Percentiles rank a stretch among this genome's conserved stretches.
phyloP scores from a whole-genome alignment of 2,888 invertebrate species.

The Marasmarcha lunaedactyla region DNA sequence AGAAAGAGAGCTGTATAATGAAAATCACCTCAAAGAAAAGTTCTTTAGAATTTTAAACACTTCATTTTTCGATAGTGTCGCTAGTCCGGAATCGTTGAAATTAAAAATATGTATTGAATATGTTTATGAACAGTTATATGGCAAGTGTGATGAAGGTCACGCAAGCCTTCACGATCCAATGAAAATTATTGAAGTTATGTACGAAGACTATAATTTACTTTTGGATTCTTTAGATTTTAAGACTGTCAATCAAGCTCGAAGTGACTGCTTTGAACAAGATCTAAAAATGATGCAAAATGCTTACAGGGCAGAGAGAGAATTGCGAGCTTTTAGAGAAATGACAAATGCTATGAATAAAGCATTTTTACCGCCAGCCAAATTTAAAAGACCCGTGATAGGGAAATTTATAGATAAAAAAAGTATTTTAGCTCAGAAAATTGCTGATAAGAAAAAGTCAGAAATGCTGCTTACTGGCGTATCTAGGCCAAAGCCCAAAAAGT shows the following conservation, averaged over 20 bases:
- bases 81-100: conserved; percentile 46
- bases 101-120: conserved; percentile 59
- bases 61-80: conserved; percentile 49
- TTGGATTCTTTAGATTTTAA: conserved; percentile 54
- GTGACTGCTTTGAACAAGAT: conserved; percentile 53
- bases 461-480: conserved; percentile 19
- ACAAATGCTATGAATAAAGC: conserved; percentile 58
- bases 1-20: conserved; percentile 42
- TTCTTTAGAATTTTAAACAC: conserved; percentile 53
- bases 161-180: conserved; percentile 50
- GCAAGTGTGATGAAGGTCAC: conserved; percentile 61
- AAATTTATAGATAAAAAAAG: conserved; percentile 46
- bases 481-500: conserved; percentile 26
- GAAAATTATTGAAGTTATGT: conserved; percentile 58
- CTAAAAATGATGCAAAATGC: conserved; percentile 54
- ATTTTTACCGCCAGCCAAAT: conserved; percentile 43
- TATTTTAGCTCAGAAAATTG: conserved; percentile 28
- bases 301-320: conserved; percentile 46
- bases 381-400: conserved; percentile 33
- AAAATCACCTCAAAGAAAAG: conserved; percentile 43
- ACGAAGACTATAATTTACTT: conserved; percentile 53
- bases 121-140: conserved; percentile 57
- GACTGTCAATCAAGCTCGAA: conserved; percentile 48
- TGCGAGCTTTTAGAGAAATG: conserved; percentile 53
- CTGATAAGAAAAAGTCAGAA: conserved; percentile 26